Base-by-base conservation (phyloP, 2,113 vertebrate genomes). In the Todiramphus saurophagus region DNA sequence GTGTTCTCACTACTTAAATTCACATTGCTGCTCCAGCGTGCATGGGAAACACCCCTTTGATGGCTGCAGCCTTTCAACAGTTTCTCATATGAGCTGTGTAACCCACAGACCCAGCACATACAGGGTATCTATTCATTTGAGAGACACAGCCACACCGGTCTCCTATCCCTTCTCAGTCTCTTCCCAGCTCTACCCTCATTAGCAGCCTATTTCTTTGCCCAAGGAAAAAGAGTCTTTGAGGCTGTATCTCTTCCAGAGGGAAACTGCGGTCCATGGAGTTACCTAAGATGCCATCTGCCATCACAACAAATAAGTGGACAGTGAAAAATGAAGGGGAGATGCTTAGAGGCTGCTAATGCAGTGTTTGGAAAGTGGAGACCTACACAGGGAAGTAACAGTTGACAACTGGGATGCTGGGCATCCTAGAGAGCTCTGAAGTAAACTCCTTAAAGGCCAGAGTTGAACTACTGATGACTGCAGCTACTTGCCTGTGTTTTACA, bases 21-120 rank as follows among this genome's bases (percentile, higher is more conserved):
- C 46, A 1, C 7, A 0, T 53, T 48, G 46, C 91, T 74, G 81
- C 78, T 95, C 85, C 8, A 8, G 85, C 48, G 58, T 1, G 2
- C 48, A 9, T 14, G 51, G 89, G 87, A 84, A 96, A 89, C 75
- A 76, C 62, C 50, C 80, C 18, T 94, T 78, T 74, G 93, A 90
- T 41, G 86, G 90, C 87, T 93, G 75, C 70, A 94, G 87, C 95
- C 95, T 97, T 96, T 98, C 97, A 98, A 90, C 96, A 94, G 94
- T 44, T 97, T 85, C 76, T 97, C 96, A 97, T 96, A 87, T 86
- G 78, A 85, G 60, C 2, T 1, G 2, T 33, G 23, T 80, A 83
- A 89, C 56, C 68, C 41, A 16, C 56, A 75, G 60, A 68, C 19
- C 14, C 0, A 0, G 55, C 0, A 0, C 67, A 79, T 13, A 5